Evolutionary conservation across 2,888 invertebrate species (phyloP).

Genomic region (Vannuccia rotundouncinata): DNA sequence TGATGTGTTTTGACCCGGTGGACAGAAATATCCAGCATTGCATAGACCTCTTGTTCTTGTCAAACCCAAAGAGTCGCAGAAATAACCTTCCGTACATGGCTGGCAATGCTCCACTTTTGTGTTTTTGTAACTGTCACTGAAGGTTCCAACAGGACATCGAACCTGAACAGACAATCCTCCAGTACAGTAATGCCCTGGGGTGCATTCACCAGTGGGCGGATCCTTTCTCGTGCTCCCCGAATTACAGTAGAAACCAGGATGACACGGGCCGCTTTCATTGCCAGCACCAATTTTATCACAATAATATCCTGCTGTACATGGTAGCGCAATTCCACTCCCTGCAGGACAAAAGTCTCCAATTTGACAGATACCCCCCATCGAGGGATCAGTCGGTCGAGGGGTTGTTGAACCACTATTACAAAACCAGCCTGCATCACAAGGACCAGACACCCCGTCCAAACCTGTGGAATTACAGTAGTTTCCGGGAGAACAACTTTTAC

Average conservation of each 20-base stretch:
- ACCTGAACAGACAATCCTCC: too few relatives aligned
- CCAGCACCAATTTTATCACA: slow-evolving; percentile 41
- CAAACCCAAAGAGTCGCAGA: not conserved
- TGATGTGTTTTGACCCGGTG: not conserved
- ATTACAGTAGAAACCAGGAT: not conserved
- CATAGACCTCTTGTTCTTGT: not conserved
- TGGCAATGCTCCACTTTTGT: not conserved
- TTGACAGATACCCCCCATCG: not conserved
- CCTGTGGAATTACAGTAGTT: slow-evolving; percentile 43
- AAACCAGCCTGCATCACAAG: slow-evolving; percentile 45
- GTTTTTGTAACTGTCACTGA: not conserved
- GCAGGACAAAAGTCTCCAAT: not conserved
- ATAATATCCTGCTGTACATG: slow-evolving; percentile 41
- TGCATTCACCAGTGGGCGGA: slow-evolving; percentile 33
- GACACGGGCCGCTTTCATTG: not conserved
- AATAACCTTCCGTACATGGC: not conserved
- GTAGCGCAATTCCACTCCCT: not conserved
- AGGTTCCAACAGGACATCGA: not conserved
- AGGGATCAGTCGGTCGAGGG: not conserved
- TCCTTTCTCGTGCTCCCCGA: slow-evolving; percentile 41
- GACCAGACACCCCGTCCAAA: slow-evolving; percentile 46
- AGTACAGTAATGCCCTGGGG: not conserved
- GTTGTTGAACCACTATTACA: slow-evolving; percentile 45
- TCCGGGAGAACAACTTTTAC: not conserved
- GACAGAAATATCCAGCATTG: not conserved